A percentile compares a stretch with the other conserved stretches of the same genome.
Evolutionary conservation across 2,888 invertebrate genomes (phyloP).

Genomic region (Disparrhopalites patrizii): DNA sequence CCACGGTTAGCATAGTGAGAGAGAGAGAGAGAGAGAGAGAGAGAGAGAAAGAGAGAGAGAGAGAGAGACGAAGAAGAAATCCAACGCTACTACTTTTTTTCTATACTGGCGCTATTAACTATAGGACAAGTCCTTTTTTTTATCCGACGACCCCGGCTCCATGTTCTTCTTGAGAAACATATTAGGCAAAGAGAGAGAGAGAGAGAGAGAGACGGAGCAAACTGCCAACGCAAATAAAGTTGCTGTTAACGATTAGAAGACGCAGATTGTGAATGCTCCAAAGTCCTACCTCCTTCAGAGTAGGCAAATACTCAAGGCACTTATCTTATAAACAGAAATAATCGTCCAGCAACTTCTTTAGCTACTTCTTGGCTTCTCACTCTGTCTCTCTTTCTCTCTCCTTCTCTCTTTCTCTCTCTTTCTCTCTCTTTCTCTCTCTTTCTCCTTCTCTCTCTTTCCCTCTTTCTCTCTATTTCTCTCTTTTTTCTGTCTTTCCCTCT

Average conservation of each 20-base stretch:
- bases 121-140: no score
- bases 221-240: conserved; percentile 11
- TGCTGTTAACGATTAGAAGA: conserved; percentile 11
- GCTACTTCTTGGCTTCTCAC: no score
- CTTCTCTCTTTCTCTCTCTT: neutral
- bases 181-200: neutral
- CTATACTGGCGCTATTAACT: no score
- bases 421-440: neutral
- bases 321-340: conserved; percentile 4
- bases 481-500: neutral
- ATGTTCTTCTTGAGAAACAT: no score
- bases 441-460: neutral
- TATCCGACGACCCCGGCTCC: no score
- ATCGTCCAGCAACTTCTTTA: neutral
- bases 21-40: neutral
- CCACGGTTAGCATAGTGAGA: neutral
- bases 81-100: neutral
- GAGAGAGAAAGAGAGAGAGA: neutral
- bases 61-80: neutral
- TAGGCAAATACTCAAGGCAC: neutral
- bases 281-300: neutral
- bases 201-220: neutral
- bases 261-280: conserved; percentile 3
- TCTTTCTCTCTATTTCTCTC: neutral
- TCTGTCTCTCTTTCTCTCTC: neutral